Evolutionary conservation across 2,797 vertebrate species (phyloP).

Genomic region (Oreonectes daqikongensis): DNA sequence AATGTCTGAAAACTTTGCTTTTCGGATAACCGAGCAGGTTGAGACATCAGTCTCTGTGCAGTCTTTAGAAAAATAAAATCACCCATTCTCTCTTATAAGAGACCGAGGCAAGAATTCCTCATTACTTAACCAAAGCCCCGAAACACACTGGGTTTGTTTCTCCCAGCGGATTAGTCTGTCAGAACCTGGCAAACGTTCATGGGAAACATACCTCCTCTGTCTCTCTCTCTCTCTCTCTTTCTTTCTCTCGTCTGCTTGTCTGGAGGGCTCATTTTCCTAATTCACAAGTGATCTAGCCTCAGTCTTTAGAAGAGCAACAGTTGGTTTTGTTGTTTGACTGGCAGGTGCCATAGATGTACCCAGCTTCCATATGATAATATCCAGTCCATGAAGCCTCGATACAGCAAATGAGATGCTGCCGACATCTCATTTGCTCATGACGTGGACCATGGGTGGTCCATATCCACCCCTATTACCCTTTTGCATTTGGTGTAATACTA

Average conservation of each 20-base stretch:
- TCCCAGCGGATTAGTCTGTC: slow-evolving; percentile 63
- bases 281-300: slow-evolving; percentile 51
- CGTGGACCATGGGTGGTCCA: slow-evolving; percentile 25
- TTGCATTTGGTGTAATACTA: not conserved
- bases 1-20: slow-evolving; percentile 13
- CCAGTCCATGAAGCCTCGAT: slow-evolving; percentile 40
- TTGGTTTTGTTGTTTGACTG: slow-evolving; percentile 48
- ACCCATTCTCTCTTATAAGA: slow-evolving; percentile 43
- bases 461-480: not conserved
- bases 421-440: too few relatives aligned
- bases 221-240: slow-evolving; percentile 39
- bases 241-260: slow-evolving; percentile 36
- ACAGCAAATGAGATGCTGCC: slow-evolving; percentile 46
- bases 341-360: slow-evolving; percentile 21
- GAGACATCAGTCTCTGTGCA: not conserved
- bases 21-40: slow-evolving; percentile 25
- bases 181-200: slow-evolving; percentile 63
- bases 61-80: slow-evolving; percentile 26
- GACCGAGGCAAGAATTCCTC: slow-evolving; percentile 57
- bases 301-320: slow-evolving; percentile 50
- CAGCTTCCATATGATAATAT: slow-evolving; percentile 47
- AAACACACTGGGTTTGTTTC: slow-evolving; percentile 59
- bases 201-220: slow-evolving; percentile 61
- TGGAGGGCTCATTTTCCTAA: slow-evolving; percentile 51
- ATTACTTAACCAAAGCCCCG: slow-evolving; percentile 57